Conservation (phyloP, 2,888 invertebrate species). For the Byasa hedistus region DNA sequence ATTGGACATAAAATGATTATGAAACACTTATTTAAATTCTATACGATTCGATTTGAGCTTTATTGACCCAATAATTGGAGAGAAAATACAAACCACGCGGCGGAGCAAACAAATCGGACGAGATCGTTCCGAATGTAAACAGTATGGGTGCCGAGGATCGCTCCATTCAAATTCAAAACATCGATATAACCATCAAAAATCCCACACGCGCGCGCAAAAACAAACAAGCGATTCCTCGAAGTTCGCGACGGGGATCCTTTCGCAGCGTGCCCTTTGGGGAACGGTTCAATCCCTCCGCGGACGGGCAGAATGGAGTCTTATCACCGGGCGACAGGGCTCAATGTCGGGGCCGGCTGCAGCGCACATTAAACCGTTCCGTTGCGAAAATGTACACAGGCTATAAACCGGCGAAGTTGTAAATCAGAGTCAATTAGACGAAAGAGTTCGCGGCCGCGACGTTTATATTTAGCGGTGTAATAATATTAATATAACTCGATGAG, state of each 20-base stretch:
- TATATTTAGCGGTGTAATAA: conserved; percentile 49
- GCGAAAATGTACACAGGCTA: conserved; percentile 40
- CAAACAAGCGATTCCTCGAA: conserved; percentile 46
- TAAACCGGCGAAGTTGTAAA: conserved; percentile 64
- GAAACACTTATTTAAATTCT: no score
- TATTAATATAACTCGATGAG: conserved; percentile 40
- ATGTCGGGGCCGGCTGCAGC: conserved; percentile 32
- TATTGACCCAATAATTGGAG: no score
- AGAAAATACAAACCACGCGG: no score
- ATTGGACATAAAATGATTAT: no score
- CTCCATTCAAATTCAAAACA: conserved; percentile 26
- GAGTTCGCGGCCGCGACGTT: conserved; percentile 42
- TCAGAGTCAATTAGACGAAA: conserved; percentile 63
- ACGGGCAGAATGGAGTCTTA: conserved; percentile 27
- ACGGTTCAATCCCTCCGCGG: conserved; percentile 7
- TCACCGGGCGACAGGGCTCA: conserved; percentile 38
- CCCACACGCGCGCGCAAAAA: conserved; percentile 46
- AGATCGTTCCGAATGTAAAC: no score
- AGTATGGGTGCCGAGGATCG: no score
- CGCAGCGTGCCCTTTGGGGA: conserved; percentile 23
- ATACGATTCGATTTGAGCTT: no score
- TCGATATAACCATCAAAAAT: conserved; percentile 40
- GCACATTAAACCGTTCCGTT: conserved; percentile 31
- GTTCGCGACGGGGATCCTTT: conserved; percentile 37
- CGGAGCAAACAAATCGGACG: no score